Conservation (phyloP, 2,113 vertebrate species). For the Myrmecophaga tridactyla region DNA sequence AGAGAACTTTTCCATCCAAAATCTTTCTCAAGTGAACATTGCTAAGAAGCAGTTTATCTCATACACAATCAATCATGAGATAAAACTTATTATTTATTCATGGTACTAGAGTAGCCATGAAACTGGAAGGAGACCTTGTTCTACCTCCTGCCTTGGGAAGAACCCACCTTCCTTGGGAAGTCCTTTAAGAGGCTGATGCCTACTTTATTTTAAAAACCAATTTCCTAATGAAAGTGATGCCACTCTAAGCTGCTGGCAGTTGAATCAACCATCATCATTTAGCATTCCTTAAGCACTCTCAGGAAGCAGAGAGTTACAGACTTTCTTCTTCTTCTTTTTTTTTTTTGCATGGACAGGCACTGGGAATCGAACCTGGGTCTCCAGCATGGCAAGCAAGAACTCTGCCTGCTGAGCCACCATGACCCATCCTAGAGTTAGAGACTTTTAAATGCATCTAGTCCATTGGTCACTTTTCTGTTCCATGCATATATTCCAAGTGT, state of each 20-base stretch:
- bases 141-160: background rate
- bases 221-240: background rate
- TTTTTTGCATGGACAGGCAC: too few species aligned
- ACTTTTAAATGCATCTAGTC: too few species aligned
- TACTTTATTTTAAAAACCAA: slow-evolving; percentile 14
- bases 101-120: background rate
- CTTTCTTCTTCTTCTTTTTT: too few species aligned
- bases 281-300: background rate
- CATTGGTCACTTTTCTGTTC: too few species aligned
- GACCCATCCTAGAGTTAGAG: too few species aligned
- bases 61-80: background rate
- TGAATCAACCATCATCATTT: background rate
- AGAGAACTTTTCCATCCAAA: background rate
- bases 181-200: background rate
- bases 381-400: too few species aligned
- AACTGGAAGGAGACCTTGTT: background rate
- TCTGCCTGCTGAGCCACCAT: too few species aligned
- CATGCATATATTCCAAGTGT: background rate
- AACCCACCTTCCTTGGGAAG: background rate
- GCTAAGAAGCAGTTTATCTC: background rate
- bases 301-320: background rate
- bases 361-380: too few species aligned
- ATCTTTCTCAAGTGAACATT: background rate
- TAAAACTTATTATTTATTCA: background rate
- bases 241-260: background rate